Evolutionary conservation across 2,888 invertebrate species (phyloP).

Genomic region (Saturnia pavonia): DNA sequence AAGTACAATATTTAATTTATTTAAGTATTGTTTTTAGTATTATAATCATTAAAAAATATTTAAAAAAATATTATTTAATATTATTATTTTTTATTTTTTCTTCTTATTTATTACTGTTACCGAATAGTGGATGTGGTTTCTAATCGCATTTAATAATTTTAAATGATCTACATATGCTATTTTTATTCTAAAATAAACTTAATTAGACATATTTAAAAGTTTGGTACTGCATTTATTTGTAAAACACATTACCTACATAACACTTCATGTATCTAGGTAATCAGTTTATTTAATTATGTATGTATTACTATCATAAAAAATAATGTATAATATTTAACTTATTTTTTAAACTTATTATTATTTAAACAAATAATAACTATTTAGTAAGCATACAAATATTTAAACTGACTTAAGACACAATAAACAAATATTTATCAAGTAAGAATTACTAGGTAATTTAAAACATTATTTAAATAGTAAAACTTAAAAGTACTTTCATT

Average conservation of each 20-base stretch:
- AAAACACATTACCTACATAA: no score
- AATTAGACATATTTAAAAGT: no score
- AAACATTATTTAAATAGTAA: background rate
- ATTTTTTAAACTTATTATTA: background rate
- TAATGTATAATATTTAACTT: no score
- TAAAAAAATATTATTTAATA: no score
- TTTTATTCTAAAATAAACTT: background rate
- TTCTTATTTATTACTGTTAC: background rate
- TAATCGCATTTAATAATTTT: background rate
- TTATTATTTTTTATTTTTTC: background rate
- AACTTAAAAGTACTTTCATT: background rate
- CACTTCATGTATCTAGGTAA: no score
- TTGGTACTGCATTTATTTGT: no score
- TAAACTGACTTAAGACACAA: background rate
- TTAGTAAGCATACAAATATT: background rate
- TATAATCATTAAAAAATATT: background rate
- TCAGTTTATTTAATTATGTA: no score
- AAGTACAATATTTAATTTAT: background rate
- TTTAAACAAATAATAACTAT: background rate
- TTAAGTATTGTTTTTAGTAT: background rate
- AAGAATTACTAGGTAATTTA: background rate
- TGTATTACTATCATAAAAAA: no score
- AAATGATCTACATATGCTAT: background rate
- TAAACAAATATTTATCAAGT: background rate
- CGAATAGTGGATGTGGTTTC: background rate